These are phyloP conservation scores for Leptinotarsa undecemlineata DNA, from an alignment of 1,140 invertebrate genomes.

Conservation along the genomic window DNA sequence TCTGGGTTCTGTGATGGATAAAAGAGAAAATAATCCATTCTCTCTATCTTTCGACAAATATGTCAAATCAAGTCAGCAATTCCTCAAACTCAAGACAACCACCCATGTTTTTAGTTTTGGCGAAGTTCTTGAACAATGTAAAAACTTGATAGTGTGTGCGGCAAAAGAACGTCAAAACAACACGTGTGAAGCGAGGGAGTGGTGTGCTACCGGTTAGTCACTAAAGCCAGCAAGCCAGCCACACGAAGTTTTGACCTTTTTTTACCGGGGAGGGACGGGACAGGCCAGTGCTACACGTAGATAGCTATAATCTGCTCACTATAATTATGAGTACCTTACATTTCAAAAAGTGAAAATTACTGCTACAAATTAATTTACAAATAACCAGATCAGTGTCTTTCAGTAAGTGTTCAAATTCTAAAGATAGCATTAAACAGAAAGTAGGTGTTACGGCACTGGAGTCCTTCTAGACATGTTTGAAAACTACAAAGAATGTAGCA, in stretches of 20 bases:
- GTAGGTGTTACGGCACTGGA: not conserved
- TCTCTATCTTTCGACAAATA: not conserved
- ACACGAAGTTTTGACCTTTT: conserved; percentile 57
- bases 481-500: too few species aligned
- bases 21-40: too few species aligned
- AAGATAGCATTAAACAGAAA: not conserved
- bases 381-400: not conserved
- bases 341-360: not conserved
- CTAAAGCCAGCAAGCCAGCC: conserved; percentile 55
- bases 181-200: conserved; percentile 55
- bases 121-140: conserved; percentile 17
- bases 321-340: conserved; percentile 10
- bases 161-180: conserved; percentile 57
- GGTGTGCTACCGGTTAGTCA: conserved; percentile 57
- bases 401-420: not conserved
- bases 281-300: conserved; percentile 56
- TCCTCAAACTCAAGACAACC: conserved; percentile 15
- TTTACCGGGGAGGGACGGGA: conserved; percentile 56
- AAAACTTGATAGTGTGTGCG: conserved; percentile 48
- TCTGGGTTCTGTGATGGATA: too few species aligned
- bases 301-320: conserved; percentile 34
- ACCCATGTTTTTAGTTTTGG: conserved; percentile 3
- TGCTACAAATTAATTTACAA: not conserved
- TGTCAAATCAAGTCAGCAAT: conserved; percentile 18
- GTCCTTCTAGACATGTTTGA: not conserved